A percentile compares a stretch with the other conserved stretches of the same genome.
These are phyloP conservation scores for Mesembrinibis cayennensis DNA, from an alignment of 2,113 vertebrate genomes.

Conservation along the genomic window DNA sequence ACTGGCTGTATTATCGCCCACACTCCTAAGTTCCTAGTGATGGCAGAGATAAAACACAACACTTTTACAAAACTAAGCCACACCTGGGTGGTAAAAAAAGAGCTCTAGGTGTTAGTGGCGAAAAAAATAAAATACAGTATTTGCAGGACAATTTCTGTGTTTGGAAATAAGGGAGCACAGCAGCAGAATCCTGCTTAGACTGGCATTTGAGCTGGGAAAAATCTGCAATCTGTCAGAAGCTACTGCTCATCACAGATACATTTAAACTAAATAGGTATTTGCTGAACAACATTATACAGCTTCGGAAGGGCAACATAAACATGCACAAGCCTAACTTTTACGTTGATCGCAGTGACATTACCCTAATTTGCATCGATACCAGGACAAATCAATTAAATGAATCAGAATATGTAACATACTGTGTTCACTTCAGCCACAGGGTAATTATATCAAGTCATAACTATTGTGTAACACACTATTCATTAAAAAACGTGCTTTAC, in stretches of 20 bases:
- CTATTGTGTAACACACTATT: accelerated
- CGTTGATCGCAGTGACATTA: accelerated
- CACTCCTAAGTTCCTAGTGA: neutral
- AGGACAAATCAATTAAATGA: neutral
- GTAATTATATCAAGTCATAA: accelerated
- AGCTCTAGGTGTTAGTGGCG: neutral
- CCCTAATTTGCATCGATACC: neutral
- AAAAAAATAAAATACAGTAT: neutral
- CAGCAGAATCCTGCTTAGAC: neutral
- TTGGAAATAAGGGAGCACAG: neutral
- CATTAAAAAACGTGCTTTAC: neutral
- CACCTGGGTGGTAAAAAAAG: neutral
- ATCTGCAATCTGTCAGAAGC: neutral
- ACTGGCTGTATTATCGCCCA: neutral
- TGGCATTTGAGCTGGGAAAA: neutral
- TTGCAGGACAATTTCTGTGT: neutral
- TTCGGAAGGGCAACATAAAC: neutral
- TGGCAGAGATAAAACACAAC: neutral
- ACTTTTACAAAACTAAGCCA: neutral
- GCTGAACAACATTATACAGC: neutral
- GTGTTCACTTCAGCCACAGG: neutral
- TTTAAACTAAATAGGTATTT: neutral
- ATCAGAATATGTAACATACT: neutral
- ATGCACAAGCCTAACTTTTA: neutral
- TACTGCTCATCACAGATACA: neutral